A percentile compares a stretch with the other conserved stretches of the same genome.
phyloP scores from a whole-genome alignment of 2,113 vertebrate genomes.

The Phyllostomus hastatus region DNA sequence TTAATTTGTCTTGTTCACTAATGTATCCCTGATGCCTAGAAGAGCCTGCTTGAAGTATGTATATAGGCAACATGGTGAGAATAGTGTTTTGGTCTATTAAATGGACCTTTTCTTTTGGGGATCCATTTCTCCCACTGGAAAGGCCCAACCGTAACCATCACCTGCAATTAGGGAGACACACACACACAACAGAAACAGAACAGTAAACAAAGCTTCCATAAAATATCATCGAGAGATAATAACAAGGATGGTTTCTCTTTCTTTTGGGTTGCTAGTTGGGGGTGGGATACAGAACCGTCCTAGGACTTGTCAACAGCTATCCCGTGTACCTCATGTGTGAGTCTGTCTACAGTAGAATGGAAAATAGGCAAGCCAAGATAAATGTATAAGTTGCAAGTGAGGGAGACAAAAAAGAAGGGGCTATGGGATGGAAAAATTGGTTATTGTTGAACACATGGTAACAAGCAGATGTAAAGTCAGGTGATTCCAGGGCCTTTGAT shows the following conservation, averaged over 20 bases:
- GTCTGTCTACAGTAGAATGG: not conserved
- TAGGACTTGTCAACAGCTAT: not conserved
- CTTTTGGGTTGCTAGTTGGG: not conserved
- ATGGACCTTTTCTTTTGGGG: not conserved
- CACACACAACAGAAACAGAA: not conserved
- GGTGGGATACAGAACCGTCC: not conserved
- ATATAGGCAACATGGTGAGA: not conserved
- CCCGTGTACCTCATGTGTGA: not conserved
- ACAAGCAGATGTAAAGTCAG: not conserved
- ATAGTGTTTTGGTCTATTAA: not conserved
- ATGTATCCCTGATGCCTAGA: not conserved
- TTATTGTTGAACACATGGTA: not conserved
- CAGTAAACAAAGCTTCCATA: not conserved
- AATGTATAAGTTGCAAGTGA: not conserved
- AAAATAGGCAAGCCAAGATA: not conserved
- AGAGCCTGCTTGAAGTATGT: not conserved
- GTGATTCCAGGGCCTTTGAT: not conserved
- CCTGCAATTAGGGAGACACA: not conserved
- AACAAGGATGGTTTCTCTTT: not conserved
- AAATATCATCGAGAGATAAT: not conserved
- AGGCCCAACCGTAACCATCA: not conserved
- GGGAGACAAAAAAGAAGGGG: not conserved
- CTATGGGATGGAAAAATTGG: not conserved
- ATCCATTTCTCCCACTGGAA: not conserved
- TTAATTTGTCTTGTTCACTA: not conserved